phyloP scores from a whole-genome alignment of 2,888 invertebrate species.

The Eulithis prunata region DNA sequence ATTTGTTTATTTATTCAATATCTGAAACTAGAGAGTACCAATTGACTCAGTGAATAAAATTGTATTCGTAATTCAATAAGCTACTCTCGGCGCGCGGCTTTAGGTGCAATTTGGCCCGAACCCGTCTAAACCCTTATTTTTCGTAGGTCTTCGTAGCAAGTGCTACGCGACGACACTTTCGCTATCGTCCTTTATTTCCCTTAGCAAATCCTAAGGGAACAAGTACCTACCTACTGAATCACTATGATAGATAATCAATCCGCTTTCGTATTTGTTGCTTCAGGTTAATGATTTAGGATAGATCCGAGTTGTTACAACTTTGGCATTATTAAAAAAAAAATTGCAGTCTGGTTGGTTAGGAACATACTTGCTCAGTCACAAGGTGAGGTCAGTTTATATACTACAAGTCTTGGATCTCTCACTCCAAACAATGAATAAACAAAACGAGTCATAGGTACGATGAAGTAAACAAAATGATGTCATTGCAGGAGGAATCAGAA shows the following conservation, averaged over 20 bases:
- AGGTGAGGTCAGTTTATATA: too few species aligned
- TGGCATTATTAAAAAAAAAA: too few species aligned
- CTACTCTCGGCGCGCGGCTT: not conserved
- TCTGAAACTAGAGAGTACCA: not conserved
- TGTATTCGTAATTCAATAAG: not conserved
- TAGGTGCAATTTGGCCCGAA: not conserved
- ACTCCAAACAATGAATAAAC: slow-evolving; percentile 24
- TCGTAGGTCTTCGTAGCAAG: slow-evolving; percentile 3
- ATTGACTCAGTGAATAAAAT: not conserved
- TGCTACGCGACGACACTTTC: not conserved
- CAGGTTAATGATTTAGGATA: too few species aligned
- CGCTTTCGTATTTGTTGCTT: too few species aligned
- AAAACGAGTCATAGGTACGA: slow-evolving; percentile 35
- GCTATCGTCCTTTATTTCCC: too few species aligned
- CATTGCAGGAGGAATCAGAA: slow-evolving; percentile 86
- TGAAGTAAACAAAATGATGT: slow-evolving; percentile 60
- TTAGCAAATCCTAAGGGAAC: too few species aligned
- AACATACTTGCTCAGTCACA: too few species aligned
- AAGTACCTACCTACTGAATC: too few species aligned
- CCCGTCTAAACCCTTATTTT: not conserved
- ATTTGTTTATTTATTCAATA: not conserved
- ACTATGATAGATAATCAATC: too few species aligned
- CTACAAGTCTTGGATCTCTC: not conserved
- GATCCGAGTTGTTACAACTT: too few species aligned
- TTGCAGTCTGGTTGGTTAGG: too few species aligned